Percentiles rank a stretch among this genome's conserved stretches.
Evolutionary conservation across 2,888 invertebrate species (phyloP).

Genomic region (Drosophila peninsularis): DNA sequence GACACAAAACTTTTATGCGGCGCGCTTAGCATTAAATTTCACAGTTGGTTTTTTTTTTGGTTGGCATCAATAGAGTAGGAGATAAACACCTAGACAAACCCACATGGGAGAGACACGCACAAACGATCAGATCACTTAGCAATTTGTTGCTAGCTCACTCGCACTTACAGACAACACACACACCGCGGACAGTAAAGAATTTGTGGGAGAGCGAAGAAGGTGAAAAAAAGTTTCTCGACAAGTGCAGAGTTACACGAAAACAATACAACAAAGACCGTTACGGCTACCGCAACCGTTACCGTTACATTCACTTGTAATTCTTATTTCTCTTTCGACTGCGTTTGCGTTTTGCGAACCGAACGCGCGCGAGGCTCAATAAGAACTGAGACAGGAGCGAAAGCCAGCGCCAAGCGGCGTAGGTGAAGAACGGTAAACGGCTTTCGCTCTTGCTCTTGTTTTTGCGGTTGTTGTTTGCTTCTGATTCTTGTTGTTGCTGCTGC

Average conservation of each 20-base stretch:
- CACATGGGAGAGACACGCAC: constrained; percentile 35
- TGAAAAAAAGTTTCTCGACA: constrained; percentile 8
- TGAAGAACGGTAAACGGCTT: constrained; percentile 29
- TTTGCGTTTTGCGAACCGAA: constrained; percentile 51
- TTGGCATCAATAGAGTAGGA: constrained; percentile 27
- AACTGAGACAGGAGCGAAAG: constrained; percentile 59
- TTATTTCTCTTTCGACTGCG: constrained; percentile 24
- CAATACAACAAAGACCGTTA: constrained; percentile 5
- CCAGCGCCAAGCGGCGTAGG: constrained; percentile 38
- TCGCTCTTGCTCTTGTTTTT: background rate
- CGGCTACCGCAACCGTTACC: constrained; percentile 14
- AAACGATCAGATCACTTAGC: constrained; percentile 69
- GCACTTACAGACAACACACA: constrained; percentile 4
- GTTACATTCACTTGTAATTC: constrained; percentile 2
- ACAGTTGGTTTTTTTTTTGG: constrained; percentile 11
- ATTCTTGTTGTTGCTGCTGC: constrained; percentile 3
- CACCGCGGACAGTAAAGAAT: constrained; percentile 14
- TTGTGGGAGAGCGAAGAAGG: too few relatives aligned
- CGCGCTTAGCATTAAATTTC: constrained; percentile 16
- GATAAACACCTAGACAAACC: background rate
- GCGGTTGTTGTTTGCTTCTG: constrained; percentile 5
- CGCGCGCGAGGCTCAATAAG: constrained; percentile 68
- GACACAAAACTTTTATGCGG: constrained; percentile 51
- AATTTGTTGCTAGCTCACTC: background rate
- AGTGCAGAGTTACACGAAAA: constrained; percentile 13